Percentiles rank a stretch among this genome's conserved stretches.
These are phyloP conservation scores for Brachylomia viminalis DNA, from an alignment of 2,888 invertebrate species.

Conservation along the genomic window DNA sequence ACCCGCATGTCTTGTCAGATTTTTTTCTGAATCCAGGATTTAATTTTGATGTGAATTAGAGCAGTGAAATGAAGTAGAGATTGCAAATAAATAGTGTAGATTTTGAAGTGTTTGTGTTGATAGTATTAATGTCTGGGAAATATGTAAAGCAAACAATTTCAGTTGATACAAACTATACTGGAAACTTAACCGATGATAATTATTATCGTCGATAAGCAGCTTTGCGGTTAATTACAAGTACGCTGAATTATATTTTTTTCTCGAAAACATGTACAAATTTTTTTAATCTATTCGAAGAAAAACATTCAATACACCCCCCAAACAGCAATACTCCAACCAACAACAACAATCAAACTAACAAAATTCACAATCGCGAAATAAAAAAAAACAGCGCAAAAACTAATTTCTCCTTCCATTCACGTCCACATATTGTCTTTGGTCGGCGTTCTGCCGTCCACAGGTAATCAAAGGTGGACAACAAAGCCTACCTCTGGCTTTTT, in stretches of 20 bases:
- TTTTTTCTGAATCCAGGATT: slow-evolving; percentile 55
- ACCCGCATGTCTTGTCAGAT: slow-evolving; percentile 78
- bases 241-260: neutral
- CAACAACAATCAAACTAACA: slow-evolving; percentile 53
- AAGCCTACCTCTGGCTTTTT: slow-evolving; percentile 86
- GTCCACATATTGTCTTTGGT: slow-evolving; percentile 76
- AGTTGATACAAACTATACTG: neutral
- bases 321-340: neutral
- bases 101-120: neutral
- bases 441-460: slow-evolving; percentile 73
- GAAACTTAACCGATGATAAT: neutral
- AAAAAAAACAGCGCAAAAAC: slow-evolving; percentile 65
- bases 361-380: slow-evolving; percentile 50
- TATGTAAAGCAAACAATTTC: no score
- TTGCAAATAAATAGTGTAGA: neutral
- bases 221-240: neutral
- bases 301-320: neutral
- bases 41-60: slow-evolving; percentile 38
- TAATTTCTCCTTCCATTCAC: slow-evolving; percentile 72
- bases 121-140: neutral
- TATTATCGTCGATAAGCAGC: neutral
- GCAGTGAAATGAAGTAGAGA: slow-evolving; percentile 11
- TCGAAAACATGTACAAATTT: neutral
- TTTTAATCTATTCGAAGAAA: neutral
- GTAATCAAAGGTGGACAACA: slow-evolving; percentile 89